Evolutionary conservation across 1,140 invertebrate genomes (phyloP), one percentile per base, ranked within the genome.

Genomic region (Zophobas atratus): DNA sequence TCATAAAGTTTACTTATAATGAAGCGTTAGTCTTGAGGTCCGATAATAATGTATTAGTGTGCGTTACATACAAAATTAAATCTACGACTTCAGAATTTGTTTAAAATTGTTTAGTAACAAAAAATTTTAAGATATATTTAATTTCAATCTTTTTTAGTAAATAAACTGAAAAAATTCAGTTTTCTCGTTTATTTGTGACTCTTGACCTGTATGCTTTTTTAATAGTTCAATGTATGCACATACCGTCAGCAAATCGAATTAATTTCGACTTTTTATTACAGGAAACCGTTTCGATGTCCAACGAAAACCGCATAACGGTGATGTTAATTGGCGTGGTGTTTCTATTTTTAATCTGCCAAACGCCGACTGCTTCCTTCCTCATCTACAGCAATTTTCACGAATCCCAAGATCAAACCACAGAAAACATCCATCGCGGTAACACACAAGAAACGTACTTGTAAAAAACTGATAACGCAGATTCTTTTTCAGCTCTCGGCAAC

Each of bases 261-360:
- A 74, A 77, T 49, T 72, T 57, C 43, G 56, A 36, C 20, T 71
- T 81, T 60, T 73, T 78, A 56, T 80, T 81, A 35, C 70, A 80
- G 79, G 82, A 82, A 70, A 80, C 46, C 63, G 53, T 79, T 38
- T 74, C 79, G 33, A 55, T 78, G 46, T 84, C 86, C 36, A 92
- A 94, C 76, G 92, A 92, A 86, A 94, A 91, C 84, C 92, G 91
- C 48, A 93, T 95, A 63, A 95, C 94, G 1, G 89, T 94, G 6
- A 94, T 93, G 81, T 85, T 95, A 2, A 94, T 95, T 53, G 90
- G 91, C 0, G 93, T 95, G 1, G 93, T 95, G 0, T 86, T 94
- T 1, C 87, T 94, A 70, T 95, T 95, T 83, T 86, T 95, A 6
- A 82, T 94, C 0, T 95, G 94, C 81, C 93, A 94, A 84, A 86